These are phyloP conservation scores for Dasysyrphus albostriatus DNA, from an alignment of 2,888 invertebrate species.

Conservation along the genomic window DNA sequence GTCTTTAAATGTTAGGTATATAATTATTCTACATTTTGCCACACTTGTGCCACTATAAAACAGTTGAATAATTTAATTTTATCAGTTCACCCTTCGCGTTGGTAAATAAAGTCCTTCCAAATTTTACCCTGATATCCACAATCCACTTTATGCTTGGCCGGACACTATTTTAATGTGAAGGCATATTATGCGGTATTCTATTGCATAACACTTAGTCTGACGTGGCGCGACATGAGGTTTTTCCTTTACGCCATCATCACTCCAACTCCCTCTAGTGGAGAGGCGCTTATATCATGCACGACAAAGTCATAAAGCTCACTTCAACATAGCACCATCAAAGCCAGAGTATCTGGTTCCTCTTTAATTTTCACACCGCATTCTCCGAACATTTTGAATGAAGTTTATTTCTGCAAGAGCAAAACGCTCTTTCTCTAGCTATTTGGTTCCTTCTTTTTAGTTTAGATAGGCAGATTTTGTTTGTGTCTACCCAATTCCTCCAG, in stretches of 20 bases:
- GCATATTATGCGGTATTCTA: constrained; percentile 67
- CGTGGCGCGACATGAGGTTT: constrained; percentile 62
- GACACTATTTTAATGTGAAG: constrained; percentile 66
- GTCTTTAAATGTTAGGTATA: too few species aligned
- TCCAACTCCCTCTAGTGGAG: not conserved
- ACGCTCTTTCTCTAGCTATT: constrained; percentile 6
- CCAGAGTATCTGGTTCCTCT: constrained; percentile 25
- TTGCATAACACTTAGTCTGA: constrained; percentile 61
- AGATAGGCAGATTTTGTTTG: constrained; percentile 45
- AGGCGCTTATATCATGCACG: constrained; percentile 5
- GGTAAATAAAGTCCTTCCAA: constrained; percentile 1
- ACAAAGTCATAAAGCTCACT: constrained; percentile 72
- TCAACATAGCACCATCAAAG: constrained; percentile 28
- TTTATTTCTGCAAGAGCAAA: constrained; percentile 36
- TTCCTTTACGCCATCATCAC: constrained; percentile 1
- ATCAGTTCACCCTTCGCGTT: constrained; percentile 24
- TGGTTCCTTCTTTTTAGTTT: constrained; percentile 24
- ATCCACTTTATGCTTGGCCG: constrained; percentile 60
- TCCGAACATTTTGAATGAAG: constrained; percentile 35
- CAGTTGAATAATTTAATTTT: constrained; percentile 39
- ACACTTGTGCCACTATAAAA: constrained; percentile 21
- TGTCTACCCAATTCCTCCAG: constrained; percentile 2
- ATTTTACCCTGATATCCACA: constrained; percentile 40
- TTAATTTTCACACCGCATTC: constrained; percentile 70
- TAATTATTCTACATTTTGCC: not conserved